Conservation (phyloP, 1,140 invertebrate genomes). For the Apis cerana region DNA sequence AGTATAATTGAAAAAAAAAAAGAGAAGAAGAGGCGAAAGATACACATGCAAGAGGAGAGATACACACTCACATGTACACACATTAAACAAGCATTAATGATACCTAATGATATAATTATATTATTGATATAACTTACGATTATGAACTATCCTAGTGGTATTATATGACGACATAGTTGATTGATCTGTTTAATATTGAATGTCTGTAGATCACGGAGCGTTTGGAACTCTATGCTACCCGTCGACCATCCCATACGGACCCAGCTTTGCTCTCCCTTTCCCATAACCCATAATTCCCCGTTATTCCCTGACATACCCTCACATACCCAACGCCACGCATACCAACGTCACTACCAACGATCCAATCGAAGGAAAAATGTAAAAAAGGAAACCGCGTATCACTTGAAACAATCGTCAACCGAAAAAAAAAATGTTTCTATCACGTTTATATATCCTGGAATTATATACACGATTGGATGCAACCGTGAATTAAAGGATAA, state of each 20-base stretch:
- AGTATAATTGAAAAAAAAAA: conserved; percentile 66
- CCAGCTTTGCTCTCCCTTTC: conserved; percentile 36
- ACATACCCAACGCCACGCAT: conserved; percentile 32
- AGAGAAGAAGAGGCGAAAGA: neutral
- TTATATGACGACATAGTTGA: conserved; percentile 81
- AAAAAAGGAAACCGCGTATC: conserved; percentile 32
- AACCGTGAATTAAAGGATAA: neutral
- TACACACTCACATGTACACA: conserved; percentile 66
- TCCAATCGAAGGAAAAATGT: neutral
- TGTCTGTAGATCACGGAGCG: conserved; percentile 81
- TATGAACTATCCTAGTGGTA: conserved; percentile 81
- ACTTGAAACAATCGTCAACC: conserved; percentile 46
- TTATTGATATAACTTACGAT: conserved; percentile 81
- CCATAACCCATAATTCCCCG: neutral
- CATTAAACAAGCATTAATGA: conserved; percentile 75
- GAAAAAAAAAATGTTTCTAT: neutral
- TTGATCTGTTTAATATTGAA: conserved; percentile 82
- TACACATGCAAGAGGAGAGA: conserved; percentile 7
- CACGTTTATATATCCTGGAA: conserved; percentile 11
- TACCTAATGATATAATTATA: conserved; percentile 80
- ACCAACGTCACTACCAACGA: conserved; percentile 14
- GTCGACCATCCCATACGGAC: conserved; percentile 64
- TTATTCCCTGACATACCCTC: neutral
- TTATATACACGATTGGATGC: conserved; percentile 7
- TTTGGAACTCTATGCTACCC: conserved; percentile 81